Base-by-base conservation (phyloP, 2,113 vertebrate genomes). In the Gambusia affinis region DNA sequence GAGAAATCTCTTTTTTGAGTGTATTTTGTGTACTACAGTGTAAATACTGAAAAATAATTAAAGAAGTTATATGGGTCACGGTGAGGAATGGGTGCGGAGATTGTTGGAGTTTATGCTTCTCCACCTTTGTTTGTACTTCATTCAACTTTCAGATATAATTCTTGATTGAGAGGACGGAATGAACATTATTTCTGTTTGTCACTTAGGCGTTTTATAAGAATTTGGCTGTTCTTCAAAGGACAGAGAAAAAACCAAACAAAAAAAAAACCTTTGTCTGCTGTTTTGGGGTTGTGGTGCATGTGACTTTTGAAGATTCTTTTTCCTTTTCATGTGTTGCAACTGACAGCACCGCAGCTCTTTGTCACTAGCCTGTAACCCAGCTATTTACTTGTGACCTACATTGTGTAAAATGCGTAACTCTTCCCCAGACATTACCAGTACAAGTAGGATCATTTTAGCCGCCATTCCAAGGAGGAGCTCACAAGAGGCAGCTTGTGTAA, bases 1-100 rank as follows among this genome's bases (percentile, higher is more conserved):
- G 82, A 83, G 86, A 87, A 78, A 88, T 85, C 86, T 89, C 88
- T 85, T 93, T 94, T 94, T 94, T 93, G 90, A 95, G 92, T 94
- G 94, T 95, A 95, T 95, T 94, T 95, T 95, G 93, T 95, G 94
- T 95, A 95, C 92, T 94, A 95, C 93, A 81, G 82, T 94, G 94
- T 95, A 95, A 94, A 95, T 95, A 95, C 89, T 93, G 87, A 92
- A 91, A 92, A 91, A 93, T 88, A 91, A 91, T 90, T 79, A 89
- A 89, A 88, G 78, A 91, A 79, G 92, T 80, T 94, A 86, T 93
- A 93, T 90, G 82, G 92, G 88, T 85, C 78, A 51, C 60, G 88
- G 90, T 72, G 83, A 80, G 84, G 85, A 79, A 70, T 73, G 87
- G 85, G 87, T 81, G 80, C 76, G 67, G 79, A 87, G 31, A 72